Evolutionary conservation across 2,888 invertebrate species (phyloP), one percentile per base, ranked within the genome.

Genomic region (Drosophila sordidula): DNA sequence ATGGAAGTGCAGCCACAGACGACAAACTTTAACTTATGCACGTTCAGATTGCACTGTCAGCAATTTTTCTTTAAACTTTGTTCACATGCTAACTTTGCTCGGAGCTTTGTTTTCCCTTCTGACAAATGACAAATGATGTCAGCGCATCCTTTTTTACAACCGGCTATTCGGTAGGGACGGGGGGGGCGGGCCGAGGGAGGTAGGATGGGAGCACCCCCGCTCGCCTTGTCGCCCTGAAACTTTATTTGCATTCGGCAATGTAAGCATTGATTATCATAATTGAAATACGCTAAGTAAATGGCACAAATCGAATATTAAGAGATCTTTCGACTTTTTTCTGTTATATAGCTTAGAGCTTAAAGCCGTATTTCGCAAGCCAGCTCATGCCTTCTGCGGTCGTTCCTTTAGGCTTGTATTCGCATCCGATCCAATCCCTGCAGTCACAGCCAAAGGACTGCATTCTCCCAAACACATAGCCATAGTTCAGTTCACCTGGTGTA

Each of bases 101-200:
- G 34, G 8, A 32, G 49, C 73, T 63, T 74, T 75, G 73, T 74
- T 80, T 74, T 66, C 57, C 47, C 55, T 52, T n/a, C 42, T 52
- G 61, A 80, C 74, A 80, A 75, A 87, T 84, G 87, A 82, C 87
- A 82, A 82, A 82, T 84, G 81, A 82, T 78, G 81, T 80, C 81
- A 78, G 62, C 71, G 69, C 58, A 52, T 39, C 47, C 38, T 26
- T 47, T 58, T 55, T 29, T 41, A 46, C 25, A 18, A 46, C 42
- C 36, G 44, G 18, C 45, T 14, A 25, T 36, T 39, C 38, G 46
- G 38, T 67, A 44, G 67, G 55, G 56, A 34, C 4, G 6, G 3
- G 12, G 4, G 11, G 12, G 18, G 3, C 4, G 4, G 11, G 12
- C 1, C 18, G 18, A 1, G 11, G 4, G 8, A 9, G 2, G 9